A percentile compares a stretch with the other conserved stretches of the same genome.
Conservation (phyloP, 1,140 invertebrate genomes). For the Musca vetustissima region DNA sequence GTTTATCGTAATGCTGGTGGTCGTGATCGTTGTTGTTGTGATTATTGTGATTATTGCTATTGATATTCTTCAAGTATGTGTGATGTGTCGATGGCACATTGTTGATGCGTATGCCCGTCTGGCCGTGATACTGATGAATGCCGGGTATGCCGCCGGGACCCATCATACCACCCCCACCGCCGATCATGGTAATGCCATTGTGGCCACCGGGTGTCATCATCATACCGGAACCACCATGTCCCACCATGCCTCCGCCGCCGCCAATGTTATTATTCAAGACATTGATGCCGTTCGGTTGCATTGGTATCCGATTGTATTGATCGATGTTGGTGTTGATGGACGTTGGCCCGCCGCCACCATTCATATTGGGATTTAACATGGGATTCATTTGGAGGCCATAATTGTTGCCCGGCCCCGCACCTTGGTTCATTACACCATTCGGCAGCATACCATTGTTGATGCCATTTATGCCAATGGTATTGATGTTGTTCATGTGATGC, state of each 20-base stretch:
- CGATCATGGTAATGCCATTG: slow-evolving; percentile 49
- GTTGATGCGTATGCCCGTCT: slow-evolving; percentile 53
- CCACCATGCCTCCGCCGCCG: slow-evolving; percentile 23
- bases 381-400: slow-evolving; percentile 35
- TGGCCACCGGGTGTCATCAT: slow-evolving; percentile 36
- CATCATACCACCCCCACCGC: slow-evolving; percentile 35
- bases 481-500: slow-evolving; percentile 28
- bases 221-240: slow-evolving; percentile 35
- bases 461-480: slow-evolving; percentile 32
- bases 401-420: slow-evolving; percentile 1
- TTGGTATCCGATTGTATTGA: slow-evolving; percentile 50
- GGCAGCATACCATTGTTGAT: slow-evolving; percentile 23
- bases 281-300: slow-evolving; percentile 47
- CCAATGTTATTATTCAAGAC: slow-evolving; percentile 41
- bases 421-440: slow-evolving; percentile 29
- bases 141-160: slow-evolving; percentile 30
- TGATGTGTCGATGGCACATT: slow-evolving; percentile 51
- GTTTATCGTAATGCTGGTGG: slow-evolving; percentile 77
- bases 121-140: slow-evolving; percentile 39
- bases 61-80: slow-evolving; percentile 42
- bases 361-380: slow-evolving; percentile 24
- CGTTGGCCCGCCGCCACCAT: slow-evolving; percentile 26
- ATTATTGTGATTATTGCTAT: too few species aligned
- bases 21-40: slow-evolving; percentile 44
- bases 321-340: slow-evolving; percentile 54